Base-by-base conservation (phyloP, 2,888 invertebrate genomes). In the Drosophila meridionalis region DNA sequence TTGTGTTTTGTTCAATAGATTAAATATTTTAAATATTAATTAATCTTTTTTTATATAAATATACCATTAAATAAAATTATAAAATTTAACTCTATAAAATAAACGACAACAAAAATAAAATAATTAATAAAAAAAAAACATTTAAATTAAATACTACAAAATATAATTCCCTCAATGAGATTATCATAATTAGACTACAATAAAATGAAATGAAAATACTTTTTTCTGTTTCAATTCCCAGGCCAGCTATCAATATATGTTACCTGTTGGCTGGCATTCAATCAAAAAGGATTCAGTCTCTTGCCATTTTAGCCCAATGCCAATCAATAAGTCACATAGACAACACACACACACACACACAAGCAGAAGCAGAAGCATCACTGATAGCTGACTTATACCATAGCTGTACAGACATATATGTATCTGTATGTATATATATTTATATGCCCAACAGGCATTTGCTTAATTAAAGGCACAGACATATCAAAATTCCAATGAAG, bases 241-340 rank as follows among this genome's bases (percentile, higher is more conserved):
- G 4, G 50, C 40, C 14, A 36, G 28, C 57, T 45, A 47, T 45
- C 48, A 43, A 42, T 57, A 47, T 43, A 58, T 58, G n/a, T 43
- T 42, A 60, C 43, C 60, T 45, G 53, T 48, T 45, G 60, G 60
- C 70, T 61, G 81, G 59, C 78, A 69, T 60, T 84, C 85, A 78
- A 82, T 90, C 83, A 82, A 78, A 85, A 73, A 69, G 67, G 60
- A 67, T 69, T 72, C 81, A 64, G 38, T 48, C 69, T 34, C 56
- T 72, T 76, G 87, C 64, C 82, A 67, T 84, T 85, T 79, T 76
- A 69, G 69, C 66, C 76, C 73, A 71, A 71, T 76, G 84, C 73
- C 89, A 85, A 90, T 85, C 90, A 87, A 89, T 85, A 89, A 90
- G 90, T 76, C 82, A 87, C 66, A 81, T 66, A 56, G 57, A 52